Base-by-base conservation (phyloP, 2,113 vertebrate species). In the Phalacrocorax aristotelis region DNA sequence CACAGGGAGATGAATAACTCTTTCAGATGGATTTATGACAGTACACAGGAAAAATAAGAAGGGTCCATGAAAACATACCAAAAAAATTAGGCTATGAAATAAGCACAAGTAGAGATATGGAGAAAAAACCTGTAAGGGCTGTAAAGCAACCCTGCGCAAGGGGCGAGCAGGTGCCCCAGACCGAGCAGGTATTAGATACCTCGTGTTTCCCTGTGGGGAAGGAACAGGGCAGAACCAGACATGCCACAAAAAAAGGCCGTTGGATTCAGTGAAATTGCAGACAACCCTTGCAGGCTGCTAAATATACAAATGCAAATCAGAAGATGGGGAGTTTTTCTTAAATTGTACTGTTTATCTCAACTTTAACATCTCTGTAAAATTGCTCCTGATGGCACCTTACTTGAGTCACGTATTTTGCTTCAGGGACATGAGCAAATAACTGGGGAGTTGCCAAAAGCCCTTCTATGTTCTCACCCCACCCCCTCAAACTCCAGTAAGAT, bases 131-230 rank as follows among this genome's bases (percentile, higher is more conserved):
- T 1, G 10, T 1, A 2, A 48, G 23, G 76, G 84, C 52, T 68
- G 61, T 6, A 44, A 29, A 44, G 52, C 8, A 34, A 36, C 76
- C 7, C 34, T 6, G 51, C 0, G 6, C 2, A 25, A 52, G 29
- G 29, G 70, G 62, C 44, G 32, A 7, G 13, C 49, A 15, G 5
- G 51, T 25, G 66, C 40, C 58, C 49, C 44, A 3, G 20, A 0
- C 8, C 6, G 7, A 30, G 17, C 30, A 21, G 60, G 3, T 27
- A 7, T 19, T 10, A 5, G 27, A 2, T 18, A 30, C 46, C 71
- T 58, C 29, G 1, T 6, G 15, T 26, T 22, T 40, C 36, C 65
- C n/a, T 11, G 13, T 0, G 36, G n/a, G 30, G 34, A n/a, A 60
- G 46, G 19, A 26, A 44, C 0, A 30, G 40, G 40, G 27, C 69